Percentiles rank a stretch among this genome's conserved stretches.
Conservation (phyloP, 2,797 vertebrate species). For the Carduelis carduelis region DNA sequence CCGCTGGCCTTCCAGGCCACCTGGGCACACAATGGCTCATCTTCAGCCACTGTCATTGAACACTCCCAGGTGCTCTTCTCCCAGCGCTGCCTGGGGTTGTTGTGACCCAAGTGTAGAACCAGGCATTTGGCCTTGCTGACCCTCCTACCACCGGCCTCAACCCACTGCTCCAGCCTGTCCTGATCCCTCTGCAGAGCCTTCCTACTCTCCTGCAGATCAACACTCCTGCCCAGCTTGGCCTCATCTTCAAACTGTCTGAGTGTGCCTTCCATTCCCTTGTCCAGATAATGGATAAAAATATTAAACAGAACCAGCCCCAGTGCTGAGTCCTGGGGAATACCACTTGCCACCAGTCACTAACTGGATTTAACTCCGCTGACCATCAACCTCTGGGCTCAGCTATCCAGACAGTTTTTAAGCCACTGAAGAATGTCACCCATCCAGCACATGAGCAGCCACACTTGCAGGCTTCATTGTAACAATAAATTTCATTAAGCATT, state of each 20-base stretch:
- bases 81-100: fast-evolving
- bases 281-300: background rate
- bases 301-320: background rate
- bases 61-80: background rate
- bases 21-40: background rate
- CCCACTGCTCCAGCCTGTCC: background rate
- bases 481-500: background rate
- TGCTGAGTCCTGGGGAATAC: background rate
- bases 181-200: background rate
- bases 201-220: background rate
- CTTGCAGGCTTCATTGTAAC: background rate
- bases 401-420: background rate
- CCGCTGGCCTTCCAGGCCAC: background rate
- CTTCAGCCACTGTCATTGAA: background rate
- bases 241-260: background rate
- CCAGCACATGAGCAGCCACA: background rate
- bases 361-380: background rate
- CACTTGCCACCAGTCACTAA: background rate
- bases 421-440: background rate
- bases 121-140: background rate
- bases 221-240: background rate
- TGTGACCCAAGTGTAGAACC: background rate
- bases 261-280: background rate
- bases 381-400: background rate
- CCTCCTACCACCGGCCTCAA: fast-evolving